A percentile compares a stretch with the other conserved stretches of the same genome.
phyloP scores from a whole-genome alignment of 2,113 vertebrate species.

The Mugil cephalus region DNA sequence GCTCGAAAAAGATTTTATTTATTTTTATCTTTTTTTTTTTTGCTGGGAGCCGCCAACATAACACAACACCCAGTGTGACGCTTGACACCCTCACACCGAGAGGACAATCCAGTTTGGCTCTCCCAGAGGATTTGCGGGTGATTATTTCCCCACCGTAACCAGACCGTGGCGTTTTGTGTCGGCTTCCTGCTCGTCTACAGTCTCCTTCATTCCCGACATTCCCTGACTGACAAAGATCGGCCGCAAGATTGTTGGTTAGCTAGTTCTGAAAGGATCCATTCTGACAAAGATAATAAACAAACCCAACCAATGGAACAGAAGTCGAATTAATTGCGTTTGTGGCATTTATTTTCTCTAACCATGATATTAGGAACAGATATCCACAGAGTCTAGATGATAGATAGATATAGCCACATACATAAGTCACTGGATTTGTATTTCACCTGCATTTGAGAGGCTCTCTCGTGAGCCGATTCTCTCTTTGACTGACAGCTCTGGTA shows the following conservation, averaged over 20 bases:
- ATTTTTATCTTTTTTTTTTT: too few species aligned
- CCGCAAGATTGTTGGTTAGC: background rate
- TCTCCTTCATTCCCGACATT: background rate
- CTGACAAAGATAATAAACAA: background rate
- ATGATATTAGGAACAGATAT: background rate
- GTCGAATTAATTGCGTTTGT: background rate
- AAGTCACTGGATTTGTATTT: background rate
- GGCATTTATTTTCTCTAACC: background rate
- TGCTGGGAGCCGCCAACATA: constrained; percentile 15
- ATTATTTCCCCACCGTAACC: constrained; percentile 24
- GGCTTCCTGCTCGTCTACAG: constrained; percentile 14
- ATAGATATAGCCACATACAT: background rate
- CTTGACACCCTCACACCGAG: constrained; percentile 28
- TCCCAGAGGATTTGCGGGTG: constrained; percentile 21
- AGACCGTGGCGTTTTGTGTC: constrained; percentile 10
- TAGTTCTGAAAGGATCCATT: background rate
- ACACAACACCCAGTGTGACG: constrained; percentile 37
- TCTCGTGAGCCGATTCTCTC: background rate
- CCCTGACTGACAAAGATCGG: background rate
- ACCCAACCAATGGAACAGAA: background rate
- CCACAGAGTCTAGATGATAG: background rate
- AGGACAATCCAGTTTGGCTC: constrained; percentile 25
- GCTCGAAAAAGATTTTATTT: too few species aligned
- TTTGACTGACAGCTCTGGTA: constrained; percentile 21
- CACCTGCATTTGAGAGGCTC: background rate